These are phyloP conservation scores for Coturnix japonica DNA, from an alignment of 2,113 vertebrate species.

Conservation along the genomic window DNA sequence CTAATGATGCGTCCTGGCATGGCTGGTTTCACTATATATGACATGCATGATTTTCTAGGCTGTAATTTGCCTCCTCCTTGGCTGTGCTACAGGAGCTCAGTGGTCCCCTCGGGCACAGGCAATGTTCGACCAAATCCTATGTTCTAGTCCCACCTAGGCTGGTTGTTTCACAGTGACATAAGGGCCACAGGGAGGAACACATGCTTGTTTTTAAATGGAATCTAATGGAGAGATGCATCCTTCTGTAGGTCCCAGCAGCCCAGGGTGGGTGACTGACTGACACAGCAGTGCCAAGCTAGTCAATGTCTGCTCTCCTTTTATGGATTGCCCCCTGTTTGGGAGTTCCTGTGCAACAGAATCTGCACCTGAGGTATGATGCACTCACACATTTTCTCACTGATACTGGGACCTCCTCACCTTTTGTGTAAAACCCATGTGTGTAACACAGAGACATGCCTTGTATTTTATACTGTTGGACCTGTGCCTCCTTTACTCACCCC, in stretches of 20 bases:
- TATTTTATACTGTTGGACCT: not conserved
- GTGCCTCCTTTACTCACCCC: not conserved
- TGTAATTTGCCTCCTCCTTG: not conserved
- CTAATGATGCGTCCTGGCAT: not conserved
- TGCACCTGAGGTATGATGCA: not conserved
- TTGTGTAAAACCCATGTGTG: not conserved
- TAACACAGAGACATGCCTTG: not conserved
- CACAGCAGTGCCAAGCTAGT: not conserved
- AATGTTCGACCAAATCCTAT: not conserved
- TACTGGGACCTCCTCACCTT: accelerated
- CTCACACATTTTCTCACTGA: not conserved
- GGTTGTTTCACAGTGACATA: not conserved
- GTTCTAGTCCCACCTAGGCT: not conserved
- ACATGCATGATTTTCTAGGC: not conserved
- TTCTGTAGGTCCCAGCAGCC: accelerated
- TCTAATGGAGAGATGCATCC: not conserved
- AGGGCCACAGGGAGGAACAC: not conserved
- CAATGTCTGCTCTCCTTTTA: not conserved
- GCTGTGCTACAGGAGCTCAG: not conserved
- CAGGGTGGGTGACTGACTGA: not conserved
- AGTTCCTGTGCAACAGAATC: not conserved
- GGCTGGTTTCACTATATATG: not conserved
- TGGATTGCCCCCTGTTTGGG: not conserved
- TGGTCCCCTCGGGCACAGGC: not conserved
- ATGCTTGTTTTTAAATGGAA: not conserved